These are phyloP conservation scores for Aleadryas rufinucha DNA, from an alignment of 2,113 vertebrate genomes.

Conservation along the genomic window DNA sequence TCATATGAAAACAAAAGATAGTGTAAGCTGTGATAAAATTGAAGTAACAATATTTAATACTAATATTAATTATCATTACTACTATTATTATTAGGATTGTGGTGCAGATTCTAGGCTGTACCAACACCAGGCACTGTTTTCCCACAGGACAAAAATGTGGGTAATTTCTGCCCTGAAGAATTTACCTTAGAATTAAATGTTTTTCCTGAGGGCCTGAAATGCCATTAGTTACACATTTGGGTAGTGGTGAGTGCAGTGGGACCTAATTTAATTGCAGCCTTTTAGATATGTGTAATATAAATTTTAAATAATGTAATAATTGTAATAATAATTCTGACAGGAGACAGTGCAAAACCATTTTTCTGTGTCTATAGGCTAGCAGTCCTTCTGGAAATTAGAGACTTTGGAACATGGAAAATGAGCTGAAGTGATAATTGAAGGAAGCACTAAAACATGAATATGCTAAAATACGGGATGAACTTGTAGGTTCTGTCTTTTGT, in stretches of 20 bases:
- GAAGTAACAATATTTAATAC: not conserved
- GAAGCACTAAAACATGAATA: not conserved
- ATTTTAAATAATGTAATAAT: conserved; percentile 14
- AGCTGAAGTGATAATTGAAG: not conserved
- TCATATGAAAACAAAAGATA: not conserved
- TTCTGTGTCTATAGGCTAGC: not conserved
- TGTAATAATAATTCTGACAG: not conserved
- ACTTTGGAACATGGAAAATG: not conserved
- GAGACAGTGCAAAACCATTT: not conserved
- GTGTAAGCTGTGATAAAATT: not conserved
- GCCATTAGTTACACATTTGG: not conserved
- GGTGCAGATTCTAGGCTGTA: not conserved
- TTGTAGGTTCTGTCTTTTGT: not conserved
- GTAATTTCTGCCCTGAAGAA: not conserved
- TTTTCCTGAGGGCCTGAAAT: not conserved
- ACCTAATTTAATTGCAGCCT: not conserved
- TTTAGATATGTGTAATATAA: not conserved
- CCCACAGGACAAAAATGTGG: not conserved
- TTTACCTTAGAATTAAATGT: not conserved
- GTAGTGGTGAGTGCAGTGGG: not conserved
- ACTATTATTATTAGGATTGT: not conserved
- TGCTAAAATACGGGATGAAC: not conserved
- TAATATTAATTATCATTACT: not conserved
- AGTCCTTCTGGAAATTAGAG: not conserved
- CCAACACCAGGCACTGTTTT: not conserved